Conservation (phyloP, 2,888 invertebrate species). For the Copidosoma aretas region DNA sequence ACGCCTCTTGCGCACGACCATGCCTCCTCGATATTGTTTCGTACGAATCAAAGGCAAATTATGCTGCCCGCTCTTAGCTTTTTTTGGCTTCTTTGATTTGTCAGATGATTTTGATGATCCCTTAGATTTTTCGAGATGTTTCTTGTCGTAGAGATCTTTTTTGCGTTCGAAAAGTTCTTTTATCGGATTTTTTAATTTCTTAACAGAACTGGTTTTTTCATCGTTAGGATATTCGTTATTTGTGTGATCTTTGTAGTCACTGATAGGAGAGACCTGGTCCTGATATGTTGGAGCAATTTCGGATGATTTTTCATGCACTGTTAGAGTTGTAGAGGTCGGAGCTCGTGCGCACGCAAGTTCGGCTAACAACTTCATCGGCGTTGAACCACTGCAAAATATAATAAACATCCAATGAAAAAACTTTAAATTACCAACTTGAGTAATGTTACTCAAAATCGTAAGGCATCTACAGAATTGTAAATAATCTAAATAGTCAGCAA, state of each 20-base stretch:
- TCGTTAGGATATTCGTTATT: background rate
- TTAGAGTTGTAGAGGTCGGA: constrained; percentile 52
- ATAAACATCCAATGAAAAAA: background rate
- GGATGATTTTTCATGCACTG: constrained; percentile 4
- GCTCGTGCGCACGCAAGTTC: constrained; percentile 60
- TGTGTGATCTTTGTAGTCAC: background rate
- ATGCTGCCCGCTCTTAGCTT: constrained; percentile 49
- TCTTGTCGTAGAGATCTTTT: constrained; percentile 57
- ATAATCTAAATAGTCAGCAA: no score
- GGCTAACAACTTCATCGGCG: constrained; percentile 60
- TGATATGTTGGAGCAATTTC: constrained; percentile 16
- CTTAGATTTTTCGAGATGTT: constrained; percentile 49
- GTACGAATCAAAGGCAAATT: constrained; percentile 56
- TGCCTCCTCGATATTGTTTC: constrained; percentile 50
- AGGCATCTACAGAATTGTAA: no score
- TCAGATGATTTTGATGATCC: constrained; percentile 22
- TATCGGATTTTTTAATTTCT: constrained; percentile 56
- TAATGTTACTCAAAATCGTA: no score
- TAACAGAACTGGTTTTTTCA: constrained; percentile 36
- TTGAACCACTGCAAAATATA: constrained; percentile 56
- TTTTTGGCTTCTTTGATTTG: constrained; percentile 45
- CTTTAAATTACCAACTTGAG: no score
- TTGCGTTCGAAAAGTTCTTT: constrained; percentile 59
- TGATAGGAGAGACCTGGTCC: constrained; percentile 7
- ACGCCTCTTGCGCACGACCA: constrained; percentile 56